A percentile compares a stretch with the other conserved stretches of the same genome.
Conservation (phyloP, 2,113 vertebrate genomes). For the Caranx ignobilis region DNA sequence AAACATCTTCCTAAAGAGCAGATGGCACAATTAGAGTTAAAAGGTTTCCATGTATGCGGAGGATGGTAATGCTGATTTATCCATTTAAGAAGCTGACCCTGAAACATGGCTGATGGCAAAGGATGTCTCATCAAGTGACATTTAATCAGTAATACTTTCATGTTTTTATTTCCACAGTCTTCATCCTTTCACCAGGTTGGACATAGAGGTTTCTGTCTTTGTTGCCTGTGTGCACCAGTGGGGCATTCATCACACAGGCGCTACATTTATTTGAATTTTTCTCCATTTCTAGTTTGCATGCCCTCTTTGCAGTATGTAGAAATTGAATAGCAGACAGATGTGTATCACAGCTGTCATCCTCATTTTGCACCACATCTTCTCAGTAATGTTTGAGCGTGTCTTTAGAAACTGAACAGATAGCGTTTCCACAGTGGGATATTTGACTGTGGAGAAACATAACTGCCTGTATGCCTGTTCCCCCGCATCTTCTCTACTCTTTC, state of each 20-base stretch:
- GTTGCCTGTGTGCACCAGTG: not conserved
- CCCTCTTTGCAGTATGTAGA: not conserved
- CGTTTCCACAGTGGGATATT: not conserved
- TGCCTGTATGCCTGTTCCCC: not conserved
- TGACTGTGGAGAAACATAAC: slow-evolving; percentile 13
- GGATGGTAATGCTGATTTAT: slow-evolving; percentile 19
- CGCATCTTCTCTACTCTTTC: slow-evolving; percentile 12
- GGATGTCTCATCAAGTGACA: slow-evolving; percentile 13
- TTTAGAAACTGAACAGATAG: not conserved
- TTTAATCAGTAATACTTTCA: not conserved
- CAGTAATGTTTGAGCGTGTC: not conserved
- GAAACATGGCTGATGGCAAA: slow-evolving; percentile 3
- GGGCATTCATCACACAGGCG: not conserved
- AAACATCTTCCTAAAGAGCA: slow-evolving; percentile 51
- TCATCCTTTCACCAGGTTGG: not conserved
- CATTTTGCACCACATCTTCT: not conserved
- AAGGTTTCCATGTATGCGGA: slow-evolving; percentile 31
- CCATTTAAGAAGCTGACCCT: slow-evolving; percentile 8
- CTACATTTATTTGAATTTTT: not conserved
- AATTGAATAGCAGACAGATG: not conserved
- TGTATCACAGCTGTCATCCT: not conserved
- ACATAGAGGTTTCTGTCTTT: slow-evolving; percentile 1
- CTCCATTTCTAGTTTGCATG: not conserved
- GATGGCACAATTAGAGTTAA: slow-evolving; percentile 58
- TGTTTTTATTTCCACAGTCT: not conserved